Evolutionary conservation across 2,113 vertebrate species (phyloP), one percentile per base, ranked within the genome.

Genomic region (Pyxicephalus adspersus): DNA sequence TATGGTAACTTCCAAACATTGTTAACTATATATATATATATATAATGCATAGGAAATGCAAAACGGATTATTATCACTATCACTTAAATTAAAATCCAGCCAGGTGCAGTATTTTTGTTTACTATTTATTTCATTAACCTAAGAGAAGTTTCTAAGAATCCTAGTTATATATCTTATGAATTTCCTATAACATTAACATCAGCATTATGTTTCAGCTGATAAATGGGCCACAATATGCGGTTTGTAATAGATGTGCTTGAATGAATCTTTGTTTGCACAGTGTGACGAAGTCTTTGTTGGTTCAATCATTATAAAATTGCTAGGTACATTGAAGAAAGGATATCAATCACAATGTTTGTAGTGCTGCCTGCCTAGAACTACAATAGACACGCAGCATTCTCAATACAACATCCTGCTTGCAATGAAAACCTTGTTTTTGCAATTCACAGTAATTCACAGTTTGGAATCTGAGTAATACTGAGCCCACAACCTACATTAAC

Each of bases 401-500:
- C 31, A 51, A n/a, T 23, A 22, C 73, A 76, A 26, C 73, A 34
- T 76, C 54, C 58, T 76, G 73, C 58, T 76, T 28, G 57, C 3
- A 51, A 63, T 76, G 58, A 63, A 76, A 76, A 76, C 58, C 61
- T 61, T 75, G 20, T 45, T 15, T 34, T 75, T 75, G 54, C 45
- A 23, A 75, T 61, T 74, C 57, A 26, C 54, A 17, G 57, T 61
- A 23, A 75, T 61, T 74, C 57, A 26, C 54, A 17, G 57, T 61
- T 26, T 76, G 4, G 20, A 20, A 38, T 19, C 70, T 22, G 18
- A 34, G 11, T 58, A 34, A 31, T 31, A 73, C 38, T 58, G n/a
- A n/a, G 70, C 28, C 20, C 57, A 58, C 73, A 63, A 50, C 73
- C 58, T 76, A 28, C 58, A 76, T 63, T 76, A 76, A 63, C 58